Evolutionary conservation across 2,113 vertebrate genomes (phyloP).

Genomic region (Passer domesticus): DNA sequence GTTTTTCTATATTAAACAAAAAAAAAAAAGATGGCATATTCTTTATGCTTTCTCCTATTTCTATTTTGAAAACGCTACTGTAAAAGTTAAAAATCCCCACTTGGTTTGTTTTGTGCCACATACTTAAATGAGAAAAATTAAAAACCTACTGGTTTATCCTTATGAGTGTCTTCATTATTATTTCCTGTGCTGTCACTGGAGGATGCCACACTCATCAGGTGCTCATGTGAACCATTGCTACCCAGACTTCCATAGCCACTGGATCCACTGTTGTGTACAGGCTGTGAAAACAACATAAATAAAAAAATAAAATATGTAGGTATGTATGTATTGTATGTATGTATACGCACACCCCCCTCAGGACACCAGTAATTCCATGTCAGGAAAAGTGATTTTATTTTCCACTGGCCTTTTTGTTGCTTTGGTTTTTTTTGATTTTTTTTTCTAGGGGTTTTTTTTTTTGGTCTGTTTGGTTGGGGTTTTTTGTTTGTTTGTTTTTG

Average conservation of each 20-base stretch:
- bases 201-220: constrained; percentile 86
- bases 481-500: neutral
- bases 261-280: constrained; percentile 91
- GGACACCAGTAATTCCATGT: neutral
- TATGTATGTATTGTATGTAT: neutral
- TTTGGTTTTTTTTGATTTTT: neutral
- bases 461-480: neutral
- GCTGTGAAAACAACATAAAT: constrained; percentile 70
- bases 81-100: neutral
- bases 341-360: too few relatives aligned
- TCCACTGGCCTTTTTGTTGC: fast-evolving
- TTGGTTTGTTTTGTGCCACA: neutral
- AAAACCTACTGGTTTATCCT: constrained; percentile 82
- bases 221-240: constrained; percentile 92
- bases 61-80: neutral
- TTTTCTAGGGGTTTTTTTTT: neutral
- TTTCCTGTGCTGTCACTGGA: constrained; percentile 89
- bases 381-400: neutral
- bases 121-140: neutral
- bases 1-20: neutral
- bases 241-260: constrained; percentile 93
- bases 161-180: constrained; percentile 76
- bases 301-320: neutral
- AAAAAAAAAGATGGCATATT: neutral
- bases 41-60: neutral